phyloP scores from a whole-genome alignment of 1,140 invertebrate species.

The Bombus ignitus region DNA sequence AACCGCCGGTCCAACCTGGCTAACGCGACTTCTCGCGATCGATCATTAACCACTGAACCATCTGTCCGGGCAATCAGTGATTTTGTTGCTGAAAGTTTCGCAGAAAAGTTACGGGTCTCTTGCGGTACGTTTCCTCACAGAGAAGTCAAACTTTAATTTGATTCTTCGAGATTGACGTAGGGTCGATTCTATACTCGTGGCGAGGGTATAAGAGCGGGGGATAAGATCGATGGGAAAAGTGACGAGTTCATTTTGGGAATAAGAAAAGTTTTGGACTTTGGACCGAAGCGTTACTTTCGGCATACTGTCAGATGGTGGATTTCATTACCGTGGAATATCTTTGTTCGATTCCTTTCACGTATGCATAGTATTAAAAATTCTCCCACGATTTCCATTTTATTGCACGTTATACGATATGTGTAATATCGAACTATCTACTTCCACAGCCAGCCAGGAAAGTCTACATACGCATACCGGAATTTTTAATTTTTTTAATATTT shows the following conservation, averaged over 20 bases:
- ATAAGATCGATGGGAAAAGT: constrained; percentile 53
- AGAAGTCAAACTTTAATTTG: constrained; percentile 61
- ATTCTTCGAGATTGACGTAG: constrained; percentile 54
- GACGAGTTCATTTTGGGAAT: constrained; percentile 64
- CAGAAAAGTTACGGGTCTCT: constrained; percentile 36
- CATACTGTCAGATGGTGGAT: constrained; percentile 54
- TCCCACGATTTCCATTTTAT: constrained; percentile 21
- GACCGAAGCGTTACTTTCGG: constrained; percentile 7
- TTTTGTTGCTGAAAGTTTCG: constrained; percentile 33
- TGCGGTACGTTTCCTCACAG: constrained; percentile 15
- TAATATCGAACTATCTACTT: too few species aligned
- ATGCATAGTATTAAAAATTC: neutral
- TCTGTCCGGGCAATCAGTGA: constrained; percentile 31
- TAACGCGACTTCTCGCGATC: neutral
- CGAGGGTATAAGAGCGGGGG: neutral
- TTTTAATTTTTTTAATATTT: too few species aligned
- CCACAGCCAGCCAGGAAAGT: too few species aligned
- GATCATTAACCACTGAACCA: constrained; percentile 16
- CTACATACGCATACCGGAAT: too few species aligned
- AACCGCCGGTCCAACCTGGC: too few species aligned
- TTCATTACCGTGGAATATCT: constrained; percentile 54
- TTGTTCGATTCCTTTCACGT: constrained; percentile 21
- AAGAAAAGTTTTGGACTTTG: constrained; percentile 57
- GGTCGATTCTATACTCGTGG: neutral
- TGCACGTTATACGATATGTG: neutral